Evolutionary conservation across 2,888 invertebrate genomes (phyloP).

Genomic region (Dioctria linearis): DNA sequence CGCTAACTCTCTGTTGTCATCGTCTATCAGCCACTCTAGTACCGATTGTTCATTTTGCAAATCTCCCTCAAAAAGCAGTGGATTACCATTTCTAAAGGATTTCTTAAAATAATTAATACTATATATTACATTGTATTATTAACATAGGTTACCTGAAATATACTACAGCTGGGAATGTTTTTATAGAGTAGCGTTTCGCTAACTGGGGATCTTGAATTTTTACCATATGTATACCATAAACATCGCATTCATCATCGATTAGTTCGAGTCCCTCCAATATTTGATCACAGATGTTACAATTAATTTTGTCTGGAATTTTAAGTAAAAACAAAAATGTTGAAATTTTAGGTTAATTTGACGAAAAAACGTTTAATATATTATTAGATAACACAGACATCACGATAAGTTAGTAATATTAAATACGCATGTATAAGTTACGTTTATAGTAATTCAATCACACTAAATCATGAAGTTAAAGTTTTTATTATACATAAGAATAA

Average conservation of each 20-base stretch:
- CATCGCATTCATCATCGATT: constrained; percentile 92
- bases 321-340: neutral
- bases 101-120: constrained; percentile 60
- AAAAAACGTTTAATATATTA: neutral
- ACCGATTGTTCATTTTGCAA: constrained; percentile 93
- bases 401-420: too few species aligned
- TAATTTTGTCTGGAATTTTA: constrained; percentile 82
- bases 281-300: constrained; percentile 92
- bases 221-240: constrained; percentile 94
- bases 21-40: constrained; percentile 93
- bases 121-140: constrained; percentile 14
- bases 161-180: constrained; percentile 93
- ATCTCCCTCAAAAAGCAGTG: constrained; percentile 90
- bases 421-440: too few species aligned
- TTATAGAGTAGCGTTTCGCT: constrained; percentile 93
- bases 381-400: neutral
- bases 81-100: constrained; percentile 84
- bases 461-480: too few species aligned
- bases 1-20: constrained; percentile 92
- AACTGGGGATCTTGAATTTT: constrained; percentile 92
- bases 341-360: constrained; percentile 2
- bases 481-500: too few species aligned
- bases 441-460: too few species aligned
- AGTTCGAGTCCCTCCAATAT: constrained; percentile 90
- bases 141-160: constrained; percentile 80